A percentile compares a stretch with the other conserved stretches of the same genome.
Conservation (phyloP, 2,797 vertebrate genomes). For the Clarias pachynema region DNA sequence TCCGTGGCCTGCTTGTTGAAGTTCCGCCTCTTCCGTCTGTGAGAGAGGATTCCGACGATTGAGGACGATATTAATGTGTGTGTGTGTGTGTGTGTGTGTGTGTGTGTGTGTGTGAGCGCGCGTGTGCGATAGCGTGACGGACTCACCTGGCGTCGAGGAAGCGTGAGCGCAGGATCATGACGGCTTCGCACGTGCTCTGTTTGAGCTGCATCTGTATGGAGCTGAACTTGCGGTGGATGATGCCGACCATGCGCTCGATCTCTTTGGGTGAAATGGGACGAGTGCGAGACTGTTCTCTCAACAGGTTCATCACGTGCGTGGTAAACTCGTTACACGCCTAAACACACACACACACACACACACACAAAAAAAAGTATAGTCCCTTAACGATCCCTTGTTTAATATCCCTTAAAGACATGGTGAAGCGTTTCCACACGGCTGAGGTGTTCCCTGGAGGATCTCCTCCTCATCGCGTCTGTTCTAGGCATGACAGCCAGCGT, state of each 20-base stretch:
- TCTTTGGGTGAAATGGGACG: slow-evolving; percentile 96
- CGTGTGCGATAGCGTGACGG: neutral
- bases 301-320: slow-evolving; percentile 90
- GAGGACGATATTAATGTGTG: no score
- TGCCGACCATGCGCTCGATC: slow-evolving; percentile 96
- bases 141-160: slow-evolving; percentile 87
- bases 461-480: no score
- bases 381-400: neutral
- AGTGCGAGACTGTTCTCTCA: slow-evolving; percentile 91
- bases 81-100: neutral
- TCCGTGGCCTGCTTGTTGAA: slow-evolving; percentile 93
- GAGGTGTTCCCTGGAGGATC: no score
- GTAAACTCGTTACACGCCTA: slow-evolving; percentile 95
- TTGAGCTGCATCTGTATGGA: slow-evolving; percentile 99
- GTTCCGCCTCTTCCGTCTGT: slow-evolving; percentile 83
- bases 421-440: no score
- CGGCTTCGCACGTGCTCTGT: slow-evolving; percentile 96
- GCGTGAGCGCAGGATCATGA: slow-evolving; percentile 94
- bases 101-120: neutral
- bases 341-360: slow-evolving; percentile 48
- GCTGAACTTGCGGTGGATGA: slow-evolving; percentile 99
- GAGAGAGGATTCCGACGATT: neutral
- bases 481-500: no score
- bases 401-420: no score
- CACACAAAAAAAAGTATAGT: neutral